Evolutionary conservation across 2,797 vertebrate species (phyloP).

Genomic region (Tangara arthus): DNA sequence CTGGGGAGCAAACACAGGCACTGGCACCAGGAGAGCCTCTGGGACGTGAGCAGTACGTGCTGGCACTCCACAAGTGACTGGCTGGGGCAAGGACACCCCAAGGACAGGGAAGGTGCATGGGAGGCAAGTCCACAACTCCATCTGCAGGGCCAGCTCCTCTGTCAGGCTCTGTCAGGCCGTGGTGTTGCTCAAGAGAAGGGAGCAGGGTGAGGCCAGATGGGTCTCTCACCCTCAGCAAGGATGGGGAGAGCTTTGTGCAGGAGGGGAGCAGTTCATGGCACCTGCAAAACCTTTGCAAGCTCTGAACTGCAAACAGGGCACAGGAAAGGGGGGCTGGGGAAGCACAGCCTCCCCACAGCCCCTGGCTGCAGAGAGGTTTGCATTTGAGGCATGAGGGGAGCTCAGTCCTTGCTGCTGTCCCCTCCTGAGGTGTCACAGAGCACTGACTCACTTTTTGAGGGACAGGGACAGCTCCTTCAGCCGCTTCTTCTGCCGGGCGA

Average conservation of each 20-base stretch:
- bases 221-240: neutral
- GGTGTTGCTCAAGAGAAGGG: neutral
- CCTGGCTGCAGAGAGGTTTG: neutral
- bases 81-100: neutral
- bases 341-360: neutral
- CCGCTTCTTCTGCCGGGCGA: conserved; percentile 81
- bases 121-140: neutral
- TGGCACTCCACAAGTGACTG: neutral
- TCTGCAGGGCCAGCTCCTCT: neutral
- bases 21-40: neutral
- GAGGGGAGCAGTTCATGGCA: neutral
- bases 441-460: conserved; percentile 79
- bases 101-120: neutral
- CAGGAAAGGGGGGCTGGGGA: neutral
- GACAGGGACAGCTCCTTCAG: conserved; percentile 80
- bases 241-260: neutral
- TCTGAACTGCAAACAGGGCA: neutral
- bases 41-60: neutral
- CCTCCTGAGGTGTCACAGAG: fast-evolving
- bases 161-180: neutral
- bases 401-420: neutral
- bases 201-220: neutral
- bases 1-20: conserved; percentile 54
- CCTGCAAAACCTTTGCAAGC: neutral
- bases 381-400: fast-evolving